A percentile compares a stretch with the other conserved stretches of the same genome.
These are phyloP conservation scores for Tuberolachnus salignus DNA, from an alignment of 2,888 invertebrate genomes.

Conservation along the genomic window DNA sequence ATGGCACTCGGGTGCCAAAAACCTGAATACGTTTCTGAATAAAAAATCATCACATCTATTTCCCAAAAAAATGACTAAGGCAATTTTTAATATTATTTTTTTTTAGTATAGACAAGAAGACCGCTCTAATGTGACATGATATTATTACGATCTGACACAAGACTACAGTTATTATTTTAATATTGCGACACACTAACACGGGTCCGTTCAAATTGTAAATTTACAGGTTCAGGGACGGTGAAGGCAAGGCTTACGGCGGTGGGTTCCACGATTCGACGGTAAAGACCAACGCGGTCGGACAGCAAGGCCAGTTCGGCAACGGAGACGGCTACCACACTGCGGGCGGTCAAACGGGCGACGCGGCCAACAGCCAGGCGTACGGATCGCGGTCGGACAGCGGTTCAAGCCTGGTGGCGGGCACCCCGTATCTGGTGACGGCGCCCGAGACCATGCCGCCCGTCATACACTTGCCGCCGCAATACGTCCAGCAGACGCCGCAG, in stretches of 20 bases:
- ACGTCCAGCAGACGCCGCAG: constrained; percentile 21
- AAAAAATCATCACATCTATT: no score
- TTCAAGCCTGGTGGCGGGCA: not conserved
- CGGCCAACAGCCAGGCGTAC: constrained; percentile 26
- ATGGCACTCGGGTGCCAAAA: no score
- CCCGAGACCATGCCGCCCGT: constrained; percentile 56
- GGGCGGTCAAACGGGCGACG: constrained; percentile 56
- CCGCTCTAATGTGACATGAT: no score
- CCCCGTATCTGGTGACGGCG: constrained; percentile 19
- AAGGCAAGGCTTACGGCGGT: constrained; percentile 60
- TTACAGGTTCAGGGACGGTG: constrained; percentile 59
- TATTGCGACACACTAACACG: not conserved
- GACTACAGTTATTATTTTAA: constrained; percentile 1
- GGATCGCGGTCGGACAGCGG: constrained; percentile 12
- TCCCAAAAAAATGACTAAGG: no score
- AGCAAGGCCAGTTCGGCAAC: constrained; percentile 59
- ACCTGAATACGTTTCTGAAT: no score
- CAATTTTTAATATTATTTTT: no score
- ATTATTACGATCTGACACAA: no score
- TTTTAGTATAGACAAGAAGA: no score
- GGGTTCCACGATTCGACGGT: constrained; percentile 60
- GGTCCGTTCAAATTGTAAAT: no score
- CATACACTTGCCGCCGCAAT: constrained; percentile 57
- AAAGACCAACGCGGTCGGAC: constrained; percentile 59
- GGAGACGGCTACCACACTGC: constrained; percentile 58